Base-by-base conservation (phyloP, 2,113 vertebrate species). In the Clinocottus analis region DNA sequence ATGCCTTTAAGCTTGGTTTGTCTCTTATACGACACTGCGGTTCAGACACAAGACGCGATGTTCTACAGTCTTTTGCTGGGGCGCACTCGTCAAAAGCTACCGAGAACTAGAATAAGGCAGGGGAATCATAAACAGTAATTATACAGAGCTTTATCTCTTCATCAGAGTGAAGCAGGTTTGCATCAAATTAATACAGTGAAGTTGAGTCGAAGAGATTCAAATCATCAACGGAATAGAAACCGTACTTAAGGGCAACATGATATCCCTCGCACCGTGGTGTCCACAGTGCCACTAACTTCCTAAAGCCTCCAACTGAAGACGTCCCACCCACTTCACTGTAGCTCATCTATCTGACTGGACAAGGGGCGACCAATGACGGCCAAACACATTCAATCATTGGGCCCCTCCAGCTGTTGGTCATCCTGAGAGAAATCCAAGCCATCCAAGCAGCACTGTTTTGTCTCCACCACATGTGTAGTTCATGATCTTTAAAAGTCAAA, bases 311-410 rank as follows among this genome's bases (percentile, higher is more conserved):
- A 74, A 77, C 79, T 86, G 76, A 88, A 85, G 81, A 84, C n/a
- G 16, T 83, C 84, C 77, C 59, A 10, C 85, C 88, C 87, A 33
- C 85, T 88, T 87, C 82, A 82, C 79, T 78, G 74, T 77, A 88
- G 80, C 83, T 87, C 82, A 84, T 88, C 89, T 63, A 81, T 79
- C 80, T 59, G 80, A 92, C 90, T 85, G 87, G 87, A 90, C 77
- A 79, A 58, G 72, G 78, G 87, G 82, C 66, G 1, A 83, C 92
- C 93, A 94, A 91, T 91, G 92, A 94, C 92, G 83, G 81, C 88
- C 80, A 89, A 93, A 92, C 92, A 95, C 94, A 95, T 95, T 95
- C 94, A 93, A 88, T 94, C 93, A 94, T 82, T 85, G 91, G 90
- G 87, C 82, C 91, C 82, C 86, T 90, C 82, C 93, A 83, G 90